These are phyloP conservation scores for Eledone cirrhosa DNA, from an alignment of 2,888 invertebrate genomes.

Conservation along the genomic window DNA sequence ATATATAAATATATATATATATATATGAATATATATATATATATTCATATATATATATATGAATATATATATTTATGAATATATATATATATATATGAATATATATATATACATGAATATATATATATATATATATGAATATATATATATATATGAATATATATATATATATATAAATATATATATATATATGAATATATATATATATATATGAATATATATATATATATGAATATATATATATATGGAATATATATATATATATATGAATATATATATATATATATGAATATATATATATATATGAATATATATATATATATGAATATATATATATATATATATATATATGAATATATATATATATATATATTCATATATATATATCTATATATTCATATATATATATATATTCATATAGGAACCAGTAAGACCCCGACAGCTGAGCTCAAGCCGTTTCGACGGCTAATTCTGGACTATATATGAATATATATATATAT, in stretches of 20 bases:
- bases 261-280: background rate
- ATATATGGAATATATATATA: background rate
- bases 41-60: too few species aligned
- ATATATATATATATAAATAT: constrained; percentile 2
- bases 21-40: too few species aligned
- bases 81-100: background rate
- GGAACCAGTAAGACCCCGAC: too few species aligned
- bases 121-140: background rate
- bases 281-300: background rate
- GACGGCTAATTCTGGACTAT: too few species aligned
- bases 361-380: too few species aligned
- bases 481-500: too few species aligned
- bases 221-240: constrained; percentile 11
- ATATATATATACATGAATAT: background rate
- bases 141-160: constrained; percentile 2
- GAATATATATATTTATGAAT: background rate
- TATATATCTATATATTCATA: too few species aligned
- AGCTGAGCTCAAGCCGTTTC: too few species aligned
- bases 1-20: too few species aligned
- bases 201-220: constrained; percentile 18
- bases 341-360: background rate
- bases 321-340: background rate
- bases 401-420: too few species aligned
- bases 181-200: background rate
- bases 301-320: background rate